A percentile compares a stretch with the other conserved stretches of the same genome.
Conservation (phyloP, 2,888 invertebrate species). For the Platypus cylindrus region DNA sequence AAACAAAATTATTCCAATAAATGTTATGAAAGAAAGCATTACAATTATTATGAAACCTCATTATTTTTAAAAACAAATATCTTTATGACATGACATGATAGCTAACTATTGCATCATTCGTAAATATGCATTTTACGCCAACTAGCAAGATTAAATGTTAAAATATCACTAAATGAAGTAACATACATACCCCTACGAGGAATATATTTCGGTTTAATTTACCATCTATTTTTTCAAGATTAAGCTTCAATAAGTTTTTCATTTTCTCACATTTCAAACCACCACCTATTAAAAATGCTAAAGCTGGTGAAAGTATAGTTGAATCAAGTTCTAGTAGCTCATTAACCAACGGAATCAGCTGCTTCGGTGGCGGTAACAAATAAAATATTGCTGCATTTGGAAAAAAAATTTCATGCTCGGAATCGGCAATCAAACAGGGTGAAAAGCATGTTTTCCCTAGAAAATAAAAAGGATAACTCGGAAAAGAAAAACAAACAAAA, state of each 20-base stretch:
- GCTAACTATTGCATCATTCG: slow-evolving; percentile 6
- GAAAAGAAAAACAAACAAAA: not conserved
- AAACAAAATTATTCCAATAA: slow-evolving; percentile 1
- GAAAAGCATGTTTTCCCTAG: slow-evolving; percentile 46
- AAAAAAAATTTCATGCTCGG: slow-evolving; percentile 53
- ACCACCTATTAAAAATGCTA: slow-evolving; percentile 41
- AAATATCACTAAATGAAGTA: slow-evolving; percentile 4
- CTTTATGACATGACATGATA: not conserved
- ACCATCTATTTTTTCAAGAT: slow-evolving; percentile 45
- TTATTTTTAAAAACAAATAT: slow-evolving; percentile 5
- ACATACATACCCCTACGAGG: slow-evolving; percentile 43
- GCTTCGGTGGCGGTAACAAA: slow-evolving; percentile 41
- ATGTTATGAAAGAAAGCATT: not conserved
- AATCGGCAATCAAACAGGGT: slow-evolving; percentile 52
- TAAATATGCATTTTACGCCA: slow-evolving; percentile 1
- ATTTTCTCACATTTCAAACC: slow-evolving; percentile 39
- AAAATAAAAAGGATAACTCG: slow-evolving; percentile 33
- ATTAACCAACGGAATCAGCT: slow-evolving; percentile 33
- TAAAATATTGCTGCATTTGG: slow-evolving; percentile 58
- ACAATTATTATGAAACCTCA: not conserved
- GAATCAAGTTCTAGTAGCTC: slow-evolving; percentile 56
- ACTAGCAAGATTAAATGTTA: no score
- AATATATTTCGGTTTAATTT: slow-evolving; percentile 41
- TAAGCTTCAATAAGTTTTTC: slow-evolving; percentile 41
- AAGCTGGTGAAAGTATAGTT: slow-evolving; percentile 44